Conservation (phyloP, 2,797 vertebrate genomes). For the Mormyrops boulengeri region DNA sequence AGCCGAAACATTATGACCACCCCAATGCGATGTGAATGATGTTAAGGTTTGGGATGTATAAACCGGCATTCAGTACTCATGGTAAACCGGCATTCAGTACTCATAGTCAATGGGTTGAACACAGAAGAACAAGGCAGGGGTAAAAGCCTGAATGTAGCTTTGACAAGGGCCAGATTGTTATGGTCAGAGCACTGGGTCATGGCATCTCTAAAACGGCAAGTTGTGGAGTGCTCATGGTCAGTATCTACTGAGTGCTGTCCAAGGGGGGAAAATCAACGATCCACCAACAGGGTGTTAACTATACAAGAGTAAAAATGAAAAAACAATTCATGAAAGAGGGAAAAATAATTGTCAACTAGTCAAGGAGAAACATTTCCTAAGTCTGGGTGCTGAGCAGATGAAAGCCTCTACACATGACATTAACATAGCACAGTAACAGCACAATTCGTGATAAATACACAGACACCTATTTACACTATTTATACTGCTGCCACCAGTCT, state of each 20-base stretch:
- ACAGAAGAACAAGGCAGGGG: not conserved
- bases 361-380: not conserved
- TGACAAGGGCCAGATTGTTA: not conserved
- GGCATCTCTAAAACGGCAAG: not conserved
- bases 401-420: not conserved
- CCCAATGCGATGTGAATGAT: not conserved
- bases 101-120: not conserved
- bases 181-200: not conserved
- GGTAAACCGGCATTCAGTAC: not conserved
- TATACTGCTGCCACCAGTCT: not conserved
- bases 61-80: not conserved
- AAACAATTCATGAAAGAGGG: not conserved
- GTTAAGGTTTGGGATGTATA: not conserved
- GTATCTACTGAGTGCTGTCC: not conserved
- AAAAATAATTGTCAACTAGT: not conserved
- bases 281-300: not conserved
- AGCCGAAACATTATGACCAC: not conserved
- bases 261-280: not conserved
- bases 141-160: not conserved
- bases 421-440: not conserved
- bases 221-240: not conserved
- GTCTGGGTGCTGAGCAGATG: not conserved
- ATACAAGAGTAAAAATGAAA: not conserved
- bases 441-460: not conserved
- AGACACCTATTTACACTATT: not conserved